A percentile compares a stretch with the other conserved stretches of the same genome.
These are phyloP conservation scores for Perca flavescens DNA, from an alignment of 2,113 vertebrate genomes.

Conservation along the genomic window DNA sequence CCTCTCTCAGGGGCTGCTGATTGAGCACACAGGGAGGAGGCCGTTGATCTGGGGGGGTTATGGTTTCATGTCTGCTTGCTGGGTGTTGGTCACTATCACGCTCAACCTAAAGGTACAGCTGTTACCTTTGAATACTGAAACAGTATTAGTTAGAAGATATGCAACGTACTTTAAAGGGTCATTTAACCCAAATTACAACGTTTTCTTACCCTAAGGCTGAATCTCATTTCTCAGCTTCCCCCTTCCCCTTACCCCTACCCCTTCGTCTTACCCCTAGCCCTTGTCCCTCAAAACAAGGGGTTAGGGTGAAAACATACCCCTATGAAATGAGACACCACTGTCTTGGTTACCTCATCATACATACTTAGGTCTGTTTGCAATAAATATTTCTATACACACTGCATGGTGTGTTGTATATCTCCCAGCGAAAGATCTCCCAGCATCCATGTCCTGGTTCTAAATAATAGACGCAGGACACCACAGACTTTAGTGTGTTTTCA, in stretches of 20 bases:
- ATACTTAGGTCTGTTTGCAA: too few species aligned
- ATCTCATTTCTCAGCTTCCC: too few species aligned
- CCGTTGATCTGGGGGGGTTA: conserved; percentile 84
- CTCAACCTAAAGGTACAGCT: conserved; percentile 84
- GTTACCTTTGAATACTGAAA: neutral
- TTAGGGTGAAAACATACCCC: too few species aligned
- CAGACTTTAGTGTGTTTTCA: neutral
- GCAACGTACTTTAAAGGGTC: neutral
- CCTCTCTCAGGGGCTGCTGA: conserved; percentile 81
- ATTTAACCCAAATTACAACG: neutral
- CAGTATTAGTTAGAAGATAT: neutral
- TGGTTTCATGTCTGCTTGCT: conserved; percentile 75
- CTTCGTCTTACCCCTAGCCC: too few species aligned
- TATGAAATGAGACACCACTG: too few species aligned
- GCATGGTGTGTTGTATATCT: too few species aligned
- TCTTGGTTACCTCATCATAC: too few species aligned
- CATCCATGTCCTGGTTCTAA: neutral
- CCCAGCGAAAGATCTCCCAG: neutral
- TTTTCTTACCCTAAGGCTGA: neutral
- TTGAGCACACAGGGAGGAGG: conserved; percentile 86
- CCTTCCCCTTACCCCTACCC: too few species aligned
- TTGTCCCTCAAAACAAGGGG: too few species aligned
- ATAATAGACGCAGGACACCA: neutral
- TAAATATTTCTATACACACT: too few species aligned
- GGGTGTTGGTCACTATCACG: conserved; percentile 80